Percentiles rank a stretch among this genome's conserved stretches.
Conservation (phyloP, 2,797 vertebrate genomes). For the Pelobates cultripes region DNA sequence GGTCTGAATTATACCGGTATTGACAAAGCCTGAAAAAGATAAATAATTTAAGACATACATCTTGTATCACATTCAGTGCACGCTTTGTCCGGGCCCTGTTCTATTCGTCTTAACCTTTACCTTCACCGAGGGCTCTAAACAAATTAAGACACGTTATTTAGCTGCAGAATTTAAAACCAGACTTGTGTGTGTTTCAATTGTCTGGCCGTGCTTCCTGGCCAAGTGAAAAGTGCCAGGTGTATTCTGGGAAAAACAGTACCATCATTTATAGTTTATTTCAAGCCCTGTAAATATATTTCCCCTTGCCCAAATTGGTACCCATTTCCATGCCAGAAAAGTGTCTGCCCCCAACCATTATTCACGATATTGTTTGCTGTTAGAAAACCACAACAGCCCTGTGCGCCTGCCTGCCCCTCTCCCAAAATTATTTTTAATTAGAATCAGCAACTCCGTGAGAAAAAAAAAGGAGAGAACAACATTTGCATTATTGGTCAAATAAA, state of each 20-base stretch:
- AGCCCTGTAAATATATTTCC: constrained; percentile 1
- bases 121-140: constrained; percentile 51
- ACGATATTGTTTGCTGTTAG: neutral
- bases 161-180: constrained; percentile 50
- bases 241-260: constrained; percentile 25
- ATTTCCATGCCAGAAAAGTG: neutral
- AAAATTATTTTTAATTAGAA: neutral
- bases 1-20: constrained; percentile 57
- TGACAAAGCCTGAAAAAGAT: constrained; percentile 57
- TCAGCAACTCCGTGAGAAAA: too few relatives aligned
- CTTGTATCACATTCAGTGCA: constrained; percentile 56
- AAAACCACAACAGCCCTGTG: neutral
- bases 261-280: constrained; percentile 6
- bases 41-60: constrained; percentile 56
- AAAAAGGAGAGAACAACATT: too few relatives aligned
- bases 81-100: constrained; percentile 50
- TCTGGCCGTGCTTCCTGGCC: constrained; percentile 24
- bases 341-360: neutral
- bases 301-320: neutral
- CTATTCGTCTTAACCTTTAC: constrained; percentile 56
- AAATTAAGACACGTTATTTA: constrained; percentile 53
- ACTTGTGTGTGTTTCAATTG: constrained; percentile 23
- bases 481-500: too few relatives aligned
- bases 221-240: constrained; percentile 12
- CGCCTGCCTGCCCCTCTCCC: too few relatives aligned